phyloP scores from a whole-genome alignment of 2,888 invertebrate genomes.

The Anoplius nigerrimus region DNA sequence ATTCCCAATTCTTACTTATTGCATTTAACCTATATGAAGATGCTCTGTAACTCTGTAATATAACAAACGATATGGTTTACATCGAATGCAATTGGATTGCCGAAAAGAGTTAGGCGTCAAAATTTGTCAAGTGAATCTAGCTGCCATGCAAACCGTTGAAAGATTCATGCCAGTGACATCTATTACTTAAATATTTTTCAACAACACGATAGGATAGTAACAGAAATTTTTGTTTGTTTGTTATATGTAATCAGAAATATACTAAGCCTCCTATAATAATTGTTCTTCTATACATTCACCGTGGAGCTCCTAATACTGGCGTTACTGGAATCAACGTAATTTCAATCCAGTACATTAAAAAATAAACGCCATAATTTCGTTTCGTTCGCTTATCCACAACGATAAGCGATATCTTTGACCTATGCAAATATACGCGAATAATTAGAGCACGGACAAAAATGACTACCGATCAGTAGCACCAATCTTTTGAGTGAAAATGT shows the following conservation, averaged over 20 bases:
- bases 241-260: slow-evolving; percentile 24
- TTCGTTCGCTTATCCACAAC: not conserved
- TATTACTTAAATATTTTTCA: not conserved
- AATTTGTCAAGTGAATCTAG: slow-evolving; percentile 14
- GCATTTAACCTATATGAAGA: slow-evolving; percentile 1
- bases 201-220: not conserved
- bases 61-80: slow-evolving; percentile 2
- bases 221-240: slow-evolving; percentile 19
- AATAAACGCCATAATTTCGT: not conserved
- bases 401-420: slow-evolving; percentile 5
- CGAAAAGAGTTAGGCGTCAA: not conserved
- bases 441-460: not conserved
- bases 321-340: slow-evolving; percentile 23
- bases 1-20: slow-evolving; percentile 11
- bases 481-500: slow-evolving; percentile 23
- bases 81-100: not conserved
- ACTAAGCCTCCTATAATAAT: slow-evolving; percentile 23
- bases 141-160: slow-evolving; percentile 17
- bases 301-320: slow-evolving; percentile 36
- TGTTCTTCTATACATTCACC: slow-evolving; percentile 28
- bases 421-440: not conserved
- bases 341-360: slow-evolving; percentile 11
- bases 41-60: slow-evolving; percentile 10
- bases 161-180: not conserved
- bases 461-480: slow-evolving; percentile 42